phyloP scores from a whole-genome alignment of 2,113 vertebrate species.

The Isurus oxyrinchus region DNA sequence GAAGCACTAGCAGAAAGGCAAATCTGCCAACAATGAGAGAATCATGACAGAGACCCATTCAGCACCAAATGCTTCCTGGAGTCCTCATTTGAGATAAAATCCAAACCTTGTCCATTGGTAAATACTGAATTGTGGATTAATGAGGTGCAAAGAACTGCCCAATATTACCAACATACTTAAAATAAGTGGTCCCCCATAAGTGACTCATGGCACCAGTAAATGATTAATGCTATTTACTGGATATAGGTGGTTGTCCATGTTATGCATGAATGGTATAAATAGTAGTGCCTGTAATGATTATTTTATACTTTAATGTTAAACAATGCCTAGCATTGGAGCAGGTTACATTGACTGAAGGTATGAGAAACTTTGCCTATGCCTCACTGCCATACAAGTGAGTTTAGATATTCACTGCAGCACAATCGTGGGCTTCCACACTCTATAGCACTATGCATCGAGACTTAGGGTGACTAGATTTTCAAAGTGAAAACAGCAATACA shows the following conservation, averaged over 20 bases:
- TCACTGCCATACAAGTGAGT: background rate
- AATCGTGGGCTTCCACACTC: background rate
- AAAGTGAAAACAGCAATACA: too few relatives aligned
- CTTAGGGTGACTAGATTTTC: background rate
- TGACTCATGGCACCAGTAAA: background rate
- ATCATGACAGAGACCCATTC: too few relatives aligned
- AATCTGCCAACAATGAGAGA: background rate
- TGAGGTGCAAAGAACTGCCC: background rate
- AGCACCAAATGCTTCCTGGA: too few relatives aligned
- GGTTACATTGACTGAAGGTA: background rate
- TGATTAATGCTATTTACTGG: background rate
- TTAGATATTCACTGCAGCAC: background rate
- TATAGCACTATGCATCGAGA: background rate
- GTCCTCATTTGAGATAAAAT: too few relatives aligned
- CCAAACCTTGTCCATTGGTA: too few relatives aligned
- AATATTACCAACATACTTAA: background rate
- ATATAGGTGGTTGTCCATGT: background rate
- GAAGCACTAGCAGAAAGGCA: background rate
- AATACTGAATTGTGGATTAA: too few relatives aligned
- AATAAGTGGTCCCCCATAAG: background rate
- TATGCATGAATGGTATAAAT: background rate
- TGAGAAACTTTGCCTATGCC: background rate
- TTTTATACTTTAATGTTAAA: background rate
- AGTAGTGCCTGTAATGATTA: background rate
- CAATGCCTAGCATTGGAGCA: background rate